These are phyloP conservation scores for Origma solitaria DNA, from an alignment of 2,113 vertebrate genomes.

Conservation along the genomic window DNA sequence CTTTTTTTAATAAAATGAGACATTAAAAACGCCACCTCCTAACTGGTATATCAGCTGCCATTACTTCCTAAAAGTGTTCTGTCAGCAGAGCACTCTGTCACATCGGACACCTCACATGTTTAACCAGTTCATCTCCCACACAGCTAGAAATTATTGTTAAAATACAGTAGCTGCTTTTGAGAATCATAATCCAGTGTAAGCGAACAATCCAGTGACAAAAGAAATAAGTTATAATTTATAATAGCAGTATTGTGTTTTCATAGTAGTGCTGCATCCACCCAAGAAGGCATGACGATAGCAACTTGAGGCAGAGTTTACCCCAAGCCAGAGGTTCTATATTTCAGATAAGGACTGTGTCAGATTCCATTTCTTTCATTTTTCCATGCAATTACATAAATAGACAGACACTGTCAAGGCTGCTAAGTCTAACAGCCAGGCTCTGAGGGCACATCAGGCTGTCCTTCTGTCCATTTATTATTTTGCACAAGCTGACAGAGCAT, in stretches of 20 bases:
- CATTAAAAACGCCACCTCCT: slow-evolving; percentile 29
- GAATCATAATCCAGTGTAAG: slow-evolving; percentile 13
- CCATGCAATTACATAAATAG: slow-evolving; percentile 57
- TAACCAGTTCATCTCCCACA: background rate
- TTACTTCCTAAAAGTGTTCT: background rate
- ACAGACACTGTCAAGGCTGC: slow-evolving; percentile 55
- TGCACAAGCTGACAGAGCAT: slow-evolving; percentile 40
- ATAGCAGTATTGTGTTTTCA: background rate
- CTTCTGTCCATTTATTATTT: slow-evolving; percentile 34
- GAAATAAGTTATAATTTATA: background rate
- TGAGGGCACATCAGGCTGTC: slow-evolving; percentile 15
- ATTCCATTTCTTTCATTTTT: slow-evolving; percentile 40
- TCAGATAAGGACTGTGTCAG: slow-evolving; percentile 47
- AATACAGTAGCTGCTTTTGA: background rate
- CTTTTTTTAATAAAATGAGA: background rate
- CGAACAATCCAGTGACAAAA: background rate
- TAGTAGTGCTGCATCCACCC: background rate
- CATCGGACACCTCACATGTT: background rate
- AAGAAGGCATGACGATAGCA: slow-evolving; percentile 32
- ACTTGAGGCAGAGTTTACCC: slow-evolving; percentile 37
- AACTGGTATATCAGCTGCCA: slow-evolving; percentile 28
- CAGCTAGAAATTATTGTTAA: background rate
- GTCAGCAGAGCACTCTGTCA: background rate
- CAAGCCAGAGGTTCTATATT: slow-evolving; percentile 47
- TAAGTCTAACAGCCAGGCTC: slow-evolving; percentile 32